A percentile compares a stretch with the other conserved stretches of the same genome.
These are phyloP conservation scores for Luperina nickerlii DNA, from an alignment of 2,888 invertebrate species.

Conservation along the genomic window DNA sequence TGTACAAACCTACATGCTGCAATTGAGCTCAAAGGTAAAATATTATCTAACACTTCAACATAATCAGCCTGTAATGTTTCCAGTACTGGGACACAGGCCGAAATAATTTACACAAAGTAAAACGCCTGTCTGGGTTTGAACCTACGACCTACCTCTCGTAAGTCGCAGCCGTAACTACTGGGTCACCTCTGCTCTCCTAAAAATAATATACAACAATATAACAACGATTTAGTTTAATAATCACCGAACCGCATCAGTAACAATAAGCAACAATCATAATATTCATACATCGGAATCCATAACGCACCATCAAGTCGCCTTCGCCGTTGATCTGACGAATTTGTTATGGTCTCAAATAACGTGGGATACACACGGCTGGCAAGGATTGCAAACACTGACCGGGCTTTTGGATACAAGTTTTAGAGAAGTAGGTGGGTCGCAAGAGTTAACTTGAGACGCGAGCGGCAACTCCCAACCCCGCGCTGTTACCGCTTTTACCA, in stretches of 20 bases:
- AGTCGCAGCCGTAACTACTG: not conserved
- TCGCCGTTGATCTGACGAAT: constrained; percentile 87
- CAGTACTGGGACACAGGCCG: too few species aligned
- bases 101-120: too few species aligned
- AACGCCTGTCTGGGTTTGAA: not conserved
- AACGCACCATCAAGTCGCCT: constrained; percentile 82
- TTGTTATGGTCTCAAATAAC: constrained; percentile 88
- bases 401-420: not conserved
- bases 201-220: not conserved
- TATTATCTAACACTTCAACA: not conserved
- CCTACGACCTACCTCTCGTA: not conserved
- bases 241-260: constrained; percentile 70
- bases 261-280: constrained; percentile 82
- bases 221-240: constrained; percentile 44
- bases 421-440: not conserved
- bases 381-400: constrained; percentile 30
- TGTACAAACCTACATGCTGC: not conserved
- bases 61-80: too few species aligned
- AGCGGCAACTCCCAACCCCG: too few species aligned
- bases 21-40: not conserved
- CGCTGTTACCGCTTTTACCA: too few species aligned
- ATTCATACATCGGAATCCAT: constrained; percentile 84
- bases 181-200: not conserved
- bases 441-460: too few species aligned
- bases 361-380: constrained; percentile 73